phyloP scores from a whole-genome alignment of 2,797 vertebrate genomes.

The Eutrigla gurnardus region DNA sequence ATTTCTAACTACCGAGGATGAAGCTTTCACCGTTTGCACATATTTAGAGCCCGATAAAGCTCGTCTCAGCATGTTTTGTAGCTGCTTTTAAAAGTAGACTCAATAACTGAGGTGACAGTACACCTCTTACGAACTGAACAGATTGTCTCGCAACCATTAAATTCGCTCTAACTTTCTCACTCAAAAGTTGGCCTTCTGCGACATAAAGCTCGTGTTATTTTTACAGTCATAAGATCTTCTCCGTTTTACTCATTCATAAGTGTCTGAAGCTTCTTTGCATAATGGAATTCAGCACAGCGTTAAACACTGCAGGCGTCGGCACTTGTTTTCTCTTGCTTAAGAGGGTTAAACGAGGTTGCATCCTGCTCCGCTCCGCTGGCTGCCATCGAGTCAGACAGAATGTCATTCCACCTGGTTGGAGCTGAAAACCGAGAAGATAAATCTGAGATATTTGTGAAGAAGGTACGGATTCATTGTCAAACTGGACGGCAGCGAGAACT shows the following conservation, averaged over 20 bases:
- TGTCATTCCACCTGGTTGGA: constrained; percentile 41
- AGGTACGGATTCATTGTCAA: neutral
- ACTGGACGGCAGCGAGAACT: constrained; percentile 1
- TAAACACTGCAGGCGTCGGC: constrained; percentile 32
- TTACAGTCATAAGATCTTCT: constrained; percentile 6
- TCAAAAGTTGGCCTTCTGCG: neutral
- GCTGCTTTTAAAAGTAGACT: neutral
- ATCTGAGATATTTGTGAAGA: constrained; percentile 13
- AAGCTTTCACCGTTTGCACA: neutral
- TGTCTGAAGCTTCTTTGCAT: constrained; percentile 16
- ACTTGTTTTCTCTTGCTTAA: constrained; percentile 40
- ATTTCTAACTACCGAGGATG: neutral
- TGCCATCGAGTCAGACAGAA: constrained; percentile 33
- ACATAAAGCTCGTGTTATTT: neutral
- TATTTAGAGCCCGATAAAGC: neutral
- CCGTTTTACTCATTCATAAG: constrained; percentile 29
- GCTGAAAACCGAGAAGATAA: constrained; percentile 34
- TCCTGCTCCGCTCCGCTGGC: constrained; percentile 28
- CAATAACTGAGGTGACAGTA: neutral
- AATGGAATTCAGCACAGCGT: constrained; percentile 17
- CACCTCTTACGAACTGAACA: neutral
- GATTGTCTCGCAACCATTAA: neutral
- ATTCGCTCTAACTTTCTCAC: neutral
- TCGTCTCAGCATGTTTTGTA: constrained; percentile 1
- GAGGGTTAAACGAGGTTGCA: constrained; percentile 55